Conservation (phyloP, 2,797 vertebrate genomes). For the Acrossocheilus fasciatus region DNA sequence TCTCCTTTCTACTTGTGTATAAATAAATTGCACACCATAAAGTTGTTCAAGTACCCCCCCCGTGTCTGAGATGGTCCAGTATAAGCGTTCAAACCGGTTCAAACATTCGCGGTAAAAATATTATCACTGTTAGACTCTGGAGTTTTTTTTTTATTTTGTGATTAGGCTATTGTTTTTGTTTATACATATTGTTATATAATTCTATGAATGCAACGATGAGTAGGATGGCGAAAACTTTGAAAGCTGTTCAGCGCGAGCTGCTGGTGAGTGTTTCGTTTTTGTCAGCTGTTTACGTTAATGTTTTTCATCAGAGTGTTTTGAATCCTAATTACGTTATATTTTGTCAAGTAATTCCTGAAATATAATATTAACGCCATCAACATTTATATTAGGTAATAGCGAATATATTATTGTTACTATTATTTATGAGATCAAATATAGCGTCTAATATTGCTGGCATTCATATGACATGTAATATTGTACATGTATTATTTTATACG, state of each 20-base stretch:
- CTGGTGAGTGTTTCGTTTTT: constrained; percentile 34
- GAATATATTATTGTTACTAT: too few species aligned
- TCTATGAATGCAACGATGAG: constrained; percentile 35
- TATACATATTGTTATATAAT: too few species aligned
- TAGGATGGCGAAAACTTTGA: constrained; percentile 42
- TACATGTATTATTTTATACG: background rate
- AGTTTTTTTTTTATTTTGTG: background rate
- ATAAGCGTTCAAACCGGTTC: background rate
- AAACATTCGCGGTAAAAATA: constrained; percentile 36
- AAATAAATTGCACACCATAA: background rate
- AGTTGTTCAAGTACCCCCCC: background rate
- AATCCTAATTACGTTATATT: background rate
- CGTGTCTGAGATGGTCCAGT: background rate
- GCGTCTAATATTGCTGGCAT: background rate
- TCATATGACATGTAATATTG: background rate
- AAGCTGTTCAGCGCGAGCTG: constrained; percentile 40
- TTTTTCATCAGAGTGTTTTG: background rate
- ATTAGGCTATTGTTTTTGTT: background rate
- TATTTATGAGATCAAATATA: background rate
- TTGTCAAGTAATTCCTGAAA: background rate
- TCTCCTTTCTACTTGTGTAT: fast-evolving
- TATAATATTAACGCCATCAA: background rate
- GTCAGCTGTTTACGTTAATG: background rate
- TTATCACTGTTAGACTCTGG: too few species aligned
- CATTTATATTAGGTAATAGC: background rate